Evolutionary conservation across 2,888 invertebrate species (phyloP), one percentile per base, ranked within the genome.

Genomic region (Hololepta plana): DNA sequence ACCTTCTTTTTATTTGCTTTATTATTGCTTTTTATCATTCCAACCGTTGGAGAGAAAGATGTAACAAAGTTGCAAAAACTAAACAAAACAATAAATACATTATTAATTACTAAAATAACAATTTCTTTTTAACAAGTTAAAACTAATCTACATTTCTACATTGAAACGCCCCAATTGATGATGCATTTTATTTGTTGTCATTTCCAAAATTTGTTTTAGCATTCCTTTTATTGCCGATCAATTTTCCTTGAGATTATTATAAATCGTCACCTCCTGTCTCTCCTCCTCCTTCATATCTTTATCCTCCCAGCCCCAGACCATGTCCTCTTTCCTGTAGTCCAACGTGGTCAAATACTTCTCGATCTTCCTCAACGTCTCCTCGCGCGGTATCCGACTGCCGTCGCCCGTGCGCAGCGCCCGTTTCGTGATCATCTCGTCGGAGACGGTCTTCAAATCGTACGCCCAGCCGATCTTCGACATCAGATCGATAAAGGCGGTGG

Each of bases 301-400:
- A 44, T 84, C 84, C 17, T 73, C 80, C 82, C 82, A 85, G 1
- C 82, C 82, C 82, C 82, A 84, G 8, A 65, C 45, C 2, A 62
- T 55, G 30, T 61, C 63, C 19, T 65, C 66, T 13, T 67, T 57
- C 9, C 59, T 51, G 24, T 17, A n/a, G n/a, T n/a, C n/a, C n/a
- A n/a, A n/a, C n/a, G n/a, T n/a, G n/a, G n/a, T 17, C 15, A 10
- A 8, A 20, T 11, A 44, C 47, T 29, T 28, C 2, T 17, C 32
- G 14, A 32, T 28, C 13, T 30, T 32, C 3, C 24, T 26, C 2
- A 34, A 79, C 79, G 37, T 82, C 79, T 1, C 84, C 84, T 22
- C 12, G 2, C 32, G 31, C 8, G n/a, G n/a, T n/a, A n/a, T n/a
- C n/a, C n/a, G n/a, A 20, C 58, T 59, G 1, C 71, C 70, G 38